Base-by-base conservation (phyloP, 2,888 invertebrate genomes). In the Ornithoptera alexandrae region DNA sequence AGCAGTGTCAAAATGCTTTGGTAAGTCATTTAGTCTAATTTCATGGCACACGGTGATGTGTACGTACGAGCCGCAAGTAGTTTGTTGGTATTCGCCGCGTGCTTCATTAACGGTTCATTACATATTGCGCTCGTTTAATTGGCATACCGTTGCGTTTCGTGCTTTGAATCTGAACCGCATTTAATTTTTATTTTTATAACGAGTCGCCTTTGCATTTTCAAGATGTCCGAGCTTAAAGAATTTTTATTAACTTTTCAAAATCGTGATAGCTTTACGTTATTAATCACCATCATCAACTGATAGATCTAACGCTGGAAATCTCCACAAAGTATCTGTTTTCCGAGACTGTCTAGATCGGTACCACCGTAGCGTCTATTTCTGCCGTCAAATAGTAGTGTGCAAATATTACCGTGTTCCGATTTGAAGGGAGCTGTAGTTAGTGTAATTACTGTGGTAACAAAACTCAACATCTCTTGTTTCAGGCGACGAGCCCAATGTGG, bases 101-200 rank as follows among this genome's bases (percentile, higher is more conserved):
- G 83, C 79, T 77, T 84, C 82, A 88, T 89, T 88, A 90, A 90
- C 90, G 86, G 90, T 89, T 87, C 87, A 89, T 89, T 89, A 88
- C 84, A 78, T 84, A 82, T 85, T 81, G 83, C 81, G 81, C 77
- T 79, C 79, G 80, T 82, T 86, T 90, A 90, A 91, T 91, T 89
- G 87, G 84, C 85, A 85, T 84, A 85, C 88, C 85, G 86, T 88
- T 86, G 81, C 77, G 73, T 79, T 79, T 74, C 88, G 89, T 90
- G 90, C 83, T 77, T 83, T 80, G 89, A 89, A 89, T 90, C 81
- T 77, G 78, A 85, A 83, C 74, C 72, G 72, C 77, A 78, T 80
- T 82, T 79, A 80, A 83, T 81, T 82, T 81, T 76, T 75, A 74
- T 72, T 77, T 74, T 78, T 81, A 67, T 12, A 61, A 67, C 53